phyloP scores from a whole-genome alignment of 2,797 vertebrate species.

The Xenops minutus region DNA sequence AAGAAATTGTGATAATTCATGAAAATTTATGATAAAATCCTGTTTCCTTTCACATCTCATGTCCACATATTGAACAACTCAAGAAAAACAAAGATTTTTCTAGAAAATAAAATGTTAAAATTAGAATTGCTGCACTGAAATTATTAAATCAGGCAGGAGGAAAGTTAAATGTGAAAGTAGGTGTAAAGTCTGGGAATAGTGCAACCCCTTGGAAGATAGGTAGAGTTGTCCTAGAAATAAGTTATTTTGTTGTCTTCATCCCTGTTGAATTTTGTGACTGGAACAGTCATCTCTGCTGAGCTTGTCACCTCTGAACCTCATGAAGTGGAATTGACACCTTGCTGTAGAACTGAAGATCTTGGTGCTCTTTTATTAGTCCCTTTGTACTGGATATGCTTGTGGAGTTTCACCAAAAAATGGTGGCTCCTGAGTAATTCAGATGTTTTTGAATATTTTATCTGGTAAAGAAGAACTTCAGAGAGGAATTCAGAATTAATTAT shows the following conservation, averaged over 20 bases:
- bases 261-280: neutral
- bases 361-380: neutral
- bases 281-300: neutral
- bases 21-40: neutral
- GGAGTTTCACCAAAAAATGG: neutral
- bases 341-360: neutral
- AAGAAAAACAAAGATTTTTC: neutral
- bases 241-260: neutral
- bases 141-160: neutral
- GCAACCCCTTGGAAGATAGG: neutral
- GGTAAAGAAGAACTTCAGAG: neutral
- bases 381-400: neutral
- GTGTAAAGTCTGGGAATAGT: neutral
- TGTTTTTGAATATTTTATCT: neutral
- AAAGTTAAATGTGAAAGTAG: neutral
- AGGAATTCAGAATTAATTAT: conserved; percentile 31
- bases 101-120: neutral
- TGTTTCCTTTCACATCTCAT: neutral
- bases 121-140: neutral
- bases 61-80: neutral
- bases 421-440: neutral
- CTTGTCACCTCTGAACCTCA: neutral
- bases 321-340: neutral
- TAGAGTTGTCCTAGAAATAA: neutral
- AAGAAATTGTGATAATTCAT: neutral